These are phyloP conservation scores for Chelonoidis abingdonii DNA, from an alignment of 2,113 vertebrate species.

Conservation along the genomic window DNA sequence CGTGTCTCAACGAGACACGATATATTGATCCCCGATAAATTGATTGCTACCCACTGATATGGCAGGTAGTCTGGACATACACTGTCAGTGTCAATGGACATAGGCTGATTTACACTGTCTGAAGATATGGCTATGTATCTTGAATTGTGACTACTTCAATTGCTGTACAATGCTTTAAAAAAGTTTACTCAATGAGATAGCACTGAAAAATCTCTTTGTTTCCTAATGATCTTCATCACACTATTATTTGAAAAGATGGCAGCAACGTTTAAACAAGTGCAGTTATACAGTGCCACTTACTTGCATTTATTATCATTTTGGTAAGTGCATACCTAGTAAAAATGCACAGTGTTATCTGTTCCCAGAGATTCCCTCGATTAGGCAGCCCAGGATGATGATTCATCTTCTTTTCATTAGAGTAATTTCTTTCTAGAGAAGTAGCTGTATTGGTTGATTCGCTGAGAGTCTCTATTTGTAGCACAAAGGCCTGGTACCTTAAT, in stretches of 20 bases:
- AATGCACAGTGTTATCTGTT: neutral
- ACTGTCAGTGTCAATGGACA: too few relatives aligned
- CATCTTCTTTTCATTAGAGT: neutral
- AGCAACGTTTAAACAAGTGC: too few relatives aligned
- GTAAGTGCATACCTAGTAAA: neutral
- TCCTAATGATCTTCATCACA: too few relatives aligned
- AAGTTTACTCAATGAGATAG: neutral
- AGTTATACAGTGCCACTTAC: neutral
- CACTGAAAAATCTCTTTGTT: fast-evolving
- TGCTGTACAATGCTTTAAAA: neutral
- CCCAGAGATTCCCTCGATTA: neutral
- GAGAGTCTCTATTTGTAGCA: neutral
- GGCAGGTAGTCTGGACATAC: too few relatives aligned
- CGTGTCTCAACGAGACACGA: too few relatives aligned
- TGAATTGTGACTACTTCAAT: neutral
- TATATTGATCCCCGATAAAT: too few relatives aligned
- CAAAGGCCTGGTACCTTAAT: neutral
- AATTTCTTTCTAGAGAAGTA: neutral
- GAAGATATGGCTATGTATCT: neutral
- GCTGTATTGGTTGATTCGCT: neutral
- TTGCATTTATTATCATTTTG: neutral
- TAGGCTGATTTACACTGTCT: fast-evolving
- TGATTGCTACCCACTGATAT: too few relatives aligned
- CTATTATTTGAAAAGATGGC: too few relatives aligned
- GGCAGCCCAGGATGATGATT: neutral